Percentiles rank a stretch among this genome's conserved stretches.
phyloP scores from a whole-genome alignment of 2,888 invertebrate species.

The Lumbricus terrestris region DNA sequence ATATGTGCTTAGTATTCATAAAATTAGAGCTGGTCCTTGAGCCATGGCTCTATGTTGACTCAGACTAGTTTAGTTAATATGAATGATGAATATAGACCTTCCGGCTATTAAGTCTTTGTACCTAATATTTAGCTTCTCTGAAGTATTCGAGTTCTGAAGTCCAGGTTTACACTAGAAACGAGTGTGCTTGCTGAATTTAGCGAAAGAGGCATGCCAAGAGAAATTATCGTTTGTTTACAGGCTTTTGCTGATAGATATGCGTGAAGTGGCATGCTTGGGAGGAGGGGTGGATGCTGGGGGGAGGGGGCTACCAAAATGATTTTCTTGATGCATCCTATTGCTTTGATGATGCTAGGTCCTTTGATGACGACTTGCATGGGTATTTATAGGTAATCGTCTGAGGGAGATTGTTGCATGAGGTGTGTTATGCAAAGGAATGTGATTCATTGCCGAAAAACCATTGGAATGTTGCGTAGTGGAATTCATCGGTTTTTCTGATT shows the following conservation, averaged over 20 bases:
- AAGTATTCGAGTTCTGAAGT: not conserved
- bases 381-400: not conserved
- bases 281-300: no score
- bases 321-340: not conserved
- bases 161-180: not conserved
- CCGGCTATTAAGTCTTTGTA: not conserved
- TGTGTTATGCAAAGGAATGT: not conserved
- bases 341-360: not conserved
- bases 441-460: not conserved
- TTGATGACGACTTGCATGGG: not conserved
- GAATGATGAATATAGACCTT: not conserved
- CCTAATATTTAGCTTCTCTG: not conserved
- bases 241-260: not conserved
- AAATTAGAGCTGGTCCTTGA: not conserved
- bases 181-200: not conserved
- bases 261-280: not conserved
- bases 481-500: not conserved
- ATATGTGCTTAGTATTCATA: not conserved
- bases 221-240: not conserved
- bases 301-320: conserved; percentile 3
- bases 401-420: not conserved
- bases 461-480: not conserved
- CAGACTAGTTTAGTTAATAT: not conserved
- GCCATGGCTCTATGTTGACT: not conserved
- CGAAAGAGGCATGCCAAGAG: not conserved